Conservation (phyloP, 92 coral and sea anemone species). For the Galaxea fascicularis region DNA sequence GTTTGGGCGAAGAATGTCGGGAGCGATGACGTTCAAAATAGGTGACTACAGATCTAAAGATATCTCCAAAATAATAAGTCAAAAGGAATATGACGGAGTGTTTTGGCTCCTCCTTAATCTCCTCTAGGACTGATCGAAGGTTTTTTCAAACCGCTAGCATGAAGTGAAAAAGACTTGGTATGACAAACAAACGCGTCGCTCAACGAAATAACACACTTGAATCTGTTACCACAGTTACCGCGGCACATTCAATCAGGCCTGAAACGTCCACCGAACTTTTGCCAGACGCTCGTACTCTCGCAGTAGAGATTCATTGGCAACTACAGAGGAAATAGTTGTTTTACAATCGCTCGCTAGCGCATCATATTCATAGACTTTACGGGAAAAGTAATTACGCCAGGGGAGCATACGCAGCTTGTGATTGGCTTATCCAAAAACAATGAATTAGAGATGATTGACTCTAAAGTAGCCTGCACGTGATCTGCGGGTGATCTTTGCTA, state of each 20-base stretch:
- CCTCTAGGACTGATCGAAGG: no score
- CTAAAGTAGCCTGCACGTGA: no score
- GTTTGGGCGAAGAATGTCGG: no score
- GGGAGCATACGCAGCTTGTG: not conserved
- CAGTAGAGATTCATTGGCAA: not conserved
- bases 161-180: conserved; percentile 38
- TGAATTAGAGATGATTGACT: not conserved
- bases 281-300: conserved; percentile 38
- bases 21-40: no score
- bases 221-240: conserved; percentile 42
- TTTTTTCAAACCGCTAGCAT: no score
- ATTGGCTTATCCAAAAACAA: conserved; percentile 22
- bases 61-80: no score
- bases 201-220: conserved; percentile 33
- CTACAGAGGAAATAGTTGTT: conserved; percentile 48
- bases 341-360: conserved; percentile 30
- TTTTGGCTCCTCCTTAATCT: no score
- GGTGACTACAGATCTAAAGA: no score
- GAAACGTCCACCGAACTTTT: conserved; percentile 43
- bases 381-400: not conserved
- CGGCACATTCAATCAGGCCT: conserved; percentile 31
- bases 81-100: no score
- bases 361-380: not conserved
- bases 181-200: conserved; percentile 41
- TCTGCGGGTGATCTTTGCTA: no score